Conservation (phyloP, 2,113 vertebrate species). For the Cochlearius cochlearius region DNA sequence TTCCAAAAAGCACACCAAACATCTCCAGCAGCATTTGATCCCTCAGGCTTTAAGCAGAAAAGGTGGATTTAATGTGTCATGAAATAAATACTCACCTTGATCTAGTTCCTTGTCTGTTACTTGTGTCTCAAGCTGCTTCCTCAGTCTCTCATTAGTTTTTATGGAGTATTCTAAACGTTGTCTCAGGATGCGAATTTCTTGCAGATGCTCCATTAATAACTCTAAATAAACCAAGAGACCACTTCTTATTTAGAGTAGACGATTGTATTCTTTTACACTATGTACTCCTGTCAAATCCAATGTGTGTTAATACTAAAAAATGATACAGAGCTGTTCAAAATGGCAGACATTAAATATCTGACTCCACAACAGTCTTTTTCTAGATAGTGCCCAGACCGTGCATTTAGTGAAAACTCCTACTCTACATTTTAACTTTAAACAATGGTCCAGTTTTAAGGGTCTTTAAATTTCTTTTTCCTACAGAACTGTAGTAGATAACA, state of each 20-base stretch:
- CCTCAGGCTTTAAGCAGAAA: neutral
- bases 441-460: constrained; percentile 46
- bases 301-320: neutral
- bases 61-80: neutral
- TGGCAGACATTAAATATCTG: neutral
- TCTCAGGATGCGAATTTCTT: constrained; percentile 88
- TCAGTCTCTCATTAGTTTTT: constrained; percentile 87
- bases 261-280: constrained; percentile 10
- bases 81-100: constrained; percentile 75
- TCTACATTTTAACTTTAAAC: neutral
- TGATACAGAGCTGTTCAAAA: neutral
- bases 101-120: constrained; percentile 79
- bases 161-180: constrained; percentile 91
- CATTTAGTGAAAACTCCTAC: neutral
- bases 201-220: constrained; percentile 88
- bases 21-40: neutral
- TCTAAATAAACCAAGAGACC: constrained; percentile 74
- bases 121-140: constrained; percentile 87
- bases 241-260: constrained; percentile 42
- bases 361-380: neutral
- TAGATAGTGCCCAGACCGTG: neutral
- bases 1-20: neutral
- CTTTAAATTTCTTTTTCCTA: constrained; percentile 47
- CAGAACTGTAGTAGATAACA: constrained; percentile 37
- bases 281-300: constrained; percentile 21